Evolutionary conservation across 2,113 vertebrate genomes (phyloP), one percentile per base, ranked within the genome.

Genomic region (Athene noctua): DNA sequence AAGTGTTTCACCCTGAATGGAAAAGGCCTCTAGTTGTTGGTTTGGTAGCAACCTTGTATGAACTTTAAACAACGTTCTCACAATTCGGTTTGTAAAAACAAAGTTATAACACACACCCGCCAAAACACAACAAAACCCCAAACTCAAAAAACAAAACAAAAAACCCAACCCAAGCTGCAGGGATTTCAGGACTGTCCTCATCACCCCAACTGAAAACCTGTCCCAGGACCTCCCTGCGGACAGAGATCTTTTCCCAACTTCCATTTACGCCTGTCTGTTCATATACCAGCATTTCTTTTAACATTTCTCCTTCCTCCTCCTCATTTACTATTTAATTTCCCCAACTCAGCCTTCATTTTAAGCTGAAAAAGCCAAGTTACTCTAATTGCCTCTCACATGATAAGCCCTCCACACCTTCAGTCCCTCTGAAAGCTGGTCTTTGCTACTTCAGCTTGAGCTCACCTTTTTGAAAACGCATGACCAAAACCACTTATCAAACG

Each of bases 301-400:
- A 27, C 11, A 3, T 54, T 74, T 58, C 65, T 63, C 30, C 61
- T 25, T 86, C 49, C 40, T 77, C 55, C 54, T 42, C 47, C 21
- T 51, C 16, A 34, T 65, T 92, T 59, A 10, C 61, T 32, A 32
- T 27, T 42, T 21, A 30, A 29, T 19, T 54, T 71, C 51, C 68
- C 36, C 25, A 61, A 6, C 27, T 34, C 59, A 44, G 63, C 58
- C 67, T 79, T 42, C 38, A 19, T 22, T 71, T 75, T 11, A 63
- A 61, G 36, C 25, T 42, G 42, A 57, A 66, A 61, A 80, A 29
- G 44, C 5, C 42, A 26, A 66, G 32, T 55, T 25, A 38, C 18
- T 49, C 46, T 0, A 0, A 15, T 34, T 36, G 61, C 42, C 22
- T 82, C 67, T 52, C 55, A 7, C 9, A 2, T 0, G 22, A 7